Conservation (phyloP, 2,113 vertebrate genomes). For the mouse (Mus musculus) region DNA sequence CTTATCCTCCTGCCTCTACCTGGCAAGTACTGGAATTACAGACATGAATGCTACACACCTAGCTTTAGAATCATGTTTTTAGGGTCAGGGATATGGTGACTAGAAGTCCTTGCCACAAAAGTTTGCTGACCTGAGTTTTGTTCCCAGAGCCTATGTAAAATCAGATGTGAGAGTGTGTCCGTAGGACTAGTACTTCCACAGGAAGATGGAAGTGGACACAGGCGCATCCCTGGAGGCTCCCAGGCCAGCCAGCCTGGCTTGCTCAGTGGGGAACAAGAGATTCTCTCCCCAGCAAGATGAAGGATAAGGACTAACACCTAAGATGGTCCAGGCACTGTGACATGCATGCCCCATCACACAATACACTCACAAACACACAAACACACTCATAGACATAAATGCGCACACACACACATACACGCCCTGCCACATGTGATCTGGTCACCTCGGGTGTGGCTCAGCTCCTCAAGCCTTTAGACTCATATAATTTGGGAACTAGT, state of each 20-base stretch:
- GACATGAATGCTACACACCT: no score
- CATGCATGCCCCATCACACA: background rate
- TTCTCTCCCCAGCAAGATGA: background rate
- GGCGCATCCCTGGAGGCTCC: background rate
- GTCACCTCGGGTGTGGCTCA: background rate
- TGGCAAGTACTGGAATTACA: no score
- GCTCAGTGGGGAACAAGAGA: background rate
- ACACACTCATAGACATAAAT: background rate
- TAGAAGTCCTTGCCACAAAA: background rate
- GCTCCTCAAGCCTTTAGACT: background rate
- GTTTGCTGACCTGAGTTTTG: background rate
- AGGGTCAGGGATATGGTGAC: no score
- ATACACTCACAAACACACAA: background rate
- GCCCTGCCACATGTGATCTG: background rate
- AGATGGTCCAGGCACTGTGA: background rate
- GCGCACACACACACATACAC: background rate
- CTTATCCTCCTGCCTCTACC: no score
- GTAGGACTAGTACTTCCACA: background rate
- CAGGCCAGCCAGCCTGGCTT: background rate
- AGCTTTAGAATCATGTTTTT: no score
- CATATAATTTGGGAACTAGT: conserved; percentile 23
- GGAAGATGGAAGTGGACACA: background rate
- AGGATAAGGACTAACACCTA: background rate
- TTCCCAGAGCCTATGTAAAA: conserved; percentile 7
- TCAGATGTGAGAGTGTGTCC: background rate